Percentiles rank a stretch among this genome's conserved stretches.
Evolutionary conservation across 92 coral and sea anemone genomes (phyloP).

Genomic region (Epizoanthus fatuus): DNA sequence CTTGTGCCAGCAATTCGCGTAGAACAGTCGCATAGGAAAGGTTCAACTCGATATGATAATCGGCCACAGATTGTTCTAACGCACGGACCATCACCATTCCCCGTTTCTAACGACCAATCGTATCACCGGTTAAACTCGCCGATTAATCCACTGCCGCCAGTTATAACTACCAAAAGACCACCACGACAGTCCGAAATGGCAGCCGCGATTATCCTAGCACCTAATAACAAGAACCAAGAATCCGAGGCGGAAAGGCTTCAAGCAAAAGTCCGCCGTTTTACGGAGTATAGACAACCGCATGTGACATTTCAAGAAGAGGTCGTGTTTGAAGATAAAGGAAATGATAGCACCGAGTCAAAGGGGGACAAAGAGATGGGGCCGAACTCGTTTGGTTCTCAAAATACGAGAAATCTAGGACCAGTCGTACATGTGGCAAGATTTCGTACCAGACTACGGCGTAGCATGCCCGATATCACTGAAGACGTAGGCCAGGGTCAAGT

Average conservation of each 20-base stretch:
- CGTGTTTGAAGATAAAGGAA: background rate
- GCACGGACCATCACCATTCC: conserved; percentile 13
- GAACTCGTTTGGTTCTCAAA: background rate
- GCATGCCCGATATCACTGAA: background rate
- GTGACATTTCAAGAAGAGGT: background rate
- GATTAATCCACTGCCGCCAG: conserved; percentile 1
- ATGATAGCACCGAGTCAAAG: background rate
- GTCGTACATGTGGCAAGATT: conserved; percentile 13
- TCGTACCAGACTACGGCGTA: conserved; percentile 7
- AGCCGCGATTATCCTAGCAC: conserved; percentile 3
- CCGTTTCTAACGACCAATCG: background rate
- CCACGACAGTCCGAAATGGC: conserved; percentile 19
- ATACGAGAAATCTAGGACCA: conserved; percentile 14
- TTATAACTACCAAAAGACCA: conserved; percentile 10
- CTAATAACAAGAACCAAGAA: conserved; percentile 3
- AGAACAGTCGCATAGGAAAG: background rate
- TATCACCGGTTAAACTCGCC: background rate
- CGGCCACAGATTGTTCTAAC: background rate
- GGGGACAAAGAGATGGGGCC: background rate
- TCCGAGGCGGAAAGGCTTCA: conserved; percentile 27
- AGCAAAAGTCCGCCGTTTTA: conserved; percentile 45
- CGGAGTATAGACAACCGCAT: conserved; percentile 32
- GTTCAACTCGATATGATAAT: background rate
- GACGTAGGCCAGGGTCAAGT: background rate
- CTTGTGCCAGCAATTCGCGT: conserved; percentile 69